A percentile compares a stretch with the other conserved stretches of the same genome.
phyloP scores from a whole-genome alignment of 2,888 invertebrate genomes.

The Mimumesa dahlbomi region DNA sequence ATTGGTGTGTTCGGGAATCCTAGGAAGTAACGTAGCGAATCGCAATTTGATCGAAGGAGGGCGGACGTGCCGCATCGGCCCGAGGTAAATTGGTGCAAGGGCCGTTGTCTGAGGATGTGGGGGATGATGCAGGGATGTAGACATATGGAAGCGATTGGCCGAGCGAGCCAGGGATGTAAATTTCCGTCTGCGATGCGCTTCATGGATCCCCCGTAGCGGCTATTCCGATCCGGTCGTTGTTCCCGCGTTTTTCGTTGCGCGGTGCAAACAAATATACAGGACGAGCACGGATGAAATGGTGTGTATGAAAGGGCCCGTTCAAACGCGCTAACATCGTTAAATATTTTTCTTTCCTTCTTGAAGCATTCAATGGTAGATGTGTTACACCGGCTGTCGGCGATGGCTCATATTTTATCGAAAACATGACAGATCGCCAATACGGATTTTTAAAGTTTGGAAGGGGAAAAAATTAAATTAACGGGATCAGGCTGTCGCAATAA shows the following conservation, averaged over 20 bases:
- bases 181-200: slow-evolving; percentile 52
- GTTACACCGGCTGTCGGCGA: slow-evolving; percentile 20
- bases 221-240: slow-evolving; percentile 45
- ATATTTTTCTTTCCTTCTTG: background rate
- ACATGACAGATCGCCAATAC: slow-evolving; percentile 36
- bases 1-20: slow-evolving; percentile 53
- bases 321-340: slow-evolving; percentile 4
- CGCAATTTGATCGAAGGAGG: slow-evolving; percentile 55
- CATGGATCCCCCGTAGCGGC: slow-evolving; percentile 36
- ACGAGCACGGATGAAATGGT: background rate
- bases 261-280: too few species aligned
- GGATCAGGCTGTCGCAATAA: slow-evolving; percentile 18
- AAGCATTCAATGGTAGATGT: slow-evolving; percentile 8
- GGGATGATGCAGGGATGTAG: slow-evolving; percentile 54
- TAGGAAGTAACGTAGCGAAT: slow-evolving; percentile 46
- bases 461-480: slow-evolving; percentile 32
- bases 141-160: slow-evolving; percentile 62
- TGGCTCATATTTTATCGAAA: slow-evolving; percentile 34
- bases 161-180: slow-evolving; percentile 58
- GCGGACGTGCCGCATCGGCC: slow-evolving; percentile 40
- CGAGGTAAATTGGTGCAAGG: slow-evolving; percentile 57
- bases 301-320: background rate
- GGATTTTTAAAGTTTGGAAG: slow-evolving; percentile 12
- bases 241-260: slow-evolving; percentile 8
- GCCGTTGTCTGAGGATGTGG: slow-evolving; percentile 41